A percentile compares a stretch with the other conserved stretches of the same genome.
Conservation (phyloP, 2,888 invertebrate species). For the Synanthedon formicaeformis region DNA sequence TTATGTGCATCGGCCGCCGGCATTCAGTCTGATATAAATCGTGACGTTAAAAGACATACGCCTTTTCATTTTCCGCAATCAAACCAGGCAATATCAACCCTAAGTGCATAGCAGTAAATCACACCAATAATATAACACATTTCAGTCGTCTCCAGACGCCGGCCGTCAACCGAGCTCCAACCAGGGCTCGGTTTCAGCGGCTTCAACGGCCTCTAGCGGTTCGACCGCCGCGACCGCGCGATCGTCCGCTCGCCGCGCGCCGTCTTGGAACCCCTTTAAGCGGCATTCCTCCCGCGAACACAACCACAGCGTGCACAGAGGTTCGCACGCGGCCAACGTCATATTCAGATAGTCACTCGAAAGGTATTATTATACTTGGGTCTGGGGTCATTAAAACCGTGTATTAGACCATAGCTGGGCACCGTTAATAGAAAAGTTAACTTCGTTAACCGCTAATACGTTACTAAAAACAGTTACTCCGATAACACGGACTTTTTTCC, state of each 20-base stretch:
- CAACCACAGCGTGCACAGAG: constrained; percentile 62
- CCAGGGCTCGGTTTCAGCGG: constrained; percentile 62
- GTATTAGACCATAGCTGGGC: constrained; percentile 3
- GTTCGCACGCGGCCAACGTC: constrained; percentile 66
- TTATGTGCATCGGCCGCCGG: no score
- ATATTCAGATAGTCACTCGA: constrained; percentile 61
- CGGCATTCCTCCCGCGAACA: constrained; percentile 69
- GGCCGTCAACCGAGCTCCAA: constrained; percentile 44
- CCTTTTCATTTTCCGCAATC: no score
- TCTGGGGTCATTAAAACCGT: background rate
- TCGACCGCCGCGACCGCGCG: constrained; percentile 43
- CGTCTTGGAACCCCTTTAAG: constrained; percentile 81
- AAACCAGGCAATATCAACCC: no score
- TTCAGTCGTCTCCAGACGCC: constrained; percentile 15
- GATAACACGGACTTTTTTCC: no score
- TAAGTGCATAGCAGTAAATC: no score
- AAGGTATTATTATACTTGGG: background rate
- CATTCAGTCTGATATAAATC: no score
- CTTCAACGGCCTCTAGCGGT: constrained; percentile 54
- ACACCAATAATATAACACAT: no score
- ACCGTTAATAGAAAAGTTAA: no score
- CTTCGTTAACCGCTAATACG: no score
- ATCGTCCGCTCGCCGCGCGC: constrained; percentile 59
- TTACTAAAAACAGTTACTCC: no score
- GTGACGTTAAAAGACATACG: no score